phyloP scores from a whole-genome alignment of 2,113 vertebrate genomes.

The Montifringilla adamsi region DNA sequence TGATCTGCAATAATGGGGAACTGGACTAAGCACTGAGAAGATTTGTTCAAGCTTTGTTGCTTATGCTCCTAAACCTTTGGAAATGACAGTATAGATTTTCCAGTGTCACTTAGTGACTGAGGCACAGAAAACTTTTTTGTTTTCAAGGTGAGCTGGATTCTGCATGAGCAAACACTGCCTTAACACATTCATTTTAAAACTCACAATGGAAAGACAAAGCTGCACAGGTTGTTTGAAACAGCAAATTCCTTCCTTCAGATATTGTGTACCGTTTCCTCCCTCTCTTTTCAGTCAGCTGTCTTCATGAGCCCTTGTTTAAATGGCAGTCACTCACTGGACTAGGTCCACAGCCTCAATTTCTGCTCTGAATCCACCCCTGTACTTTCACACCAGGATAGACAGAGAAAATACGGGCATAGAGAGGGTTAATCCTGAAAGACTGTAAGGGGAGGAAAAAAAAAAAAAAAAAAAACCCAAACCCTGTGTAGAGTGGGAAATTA shows the following conservation, averaged over 20 bases:
- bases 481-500: conserved; percentile 74
- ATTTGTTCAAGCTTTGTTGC: background rate
- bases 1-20: background rate
- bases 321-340: background rate
- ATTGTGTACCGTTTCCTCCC: background rate
- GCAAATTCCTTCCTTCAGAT: background rate
- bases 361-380: background rate
- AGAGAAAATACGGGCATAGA: background rate
- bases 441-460: background rate
- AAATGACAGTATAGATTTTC: background rate
- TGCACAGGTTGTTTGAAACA: background rate
- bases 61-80: background rate
- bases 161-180: background rate
- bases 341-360: background rate
- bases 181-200: background rate
- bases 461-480: background rate
- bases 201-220: background rate
- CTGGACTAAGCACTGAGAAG: background rate
- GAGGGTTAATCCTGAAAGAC: conserved; percentile 50
- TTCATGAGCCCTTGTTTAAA: background rate
- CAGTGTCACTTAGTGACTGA: background rate
- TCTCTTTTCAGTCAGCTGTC: background rate
- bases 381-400: background rate
- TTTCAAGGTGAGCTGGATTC: background rate
- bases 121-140: background rate